phyloP scores from a whole-genome alignment of 1,140 invertebrate species.

The Penaeus indicus region DNA sequence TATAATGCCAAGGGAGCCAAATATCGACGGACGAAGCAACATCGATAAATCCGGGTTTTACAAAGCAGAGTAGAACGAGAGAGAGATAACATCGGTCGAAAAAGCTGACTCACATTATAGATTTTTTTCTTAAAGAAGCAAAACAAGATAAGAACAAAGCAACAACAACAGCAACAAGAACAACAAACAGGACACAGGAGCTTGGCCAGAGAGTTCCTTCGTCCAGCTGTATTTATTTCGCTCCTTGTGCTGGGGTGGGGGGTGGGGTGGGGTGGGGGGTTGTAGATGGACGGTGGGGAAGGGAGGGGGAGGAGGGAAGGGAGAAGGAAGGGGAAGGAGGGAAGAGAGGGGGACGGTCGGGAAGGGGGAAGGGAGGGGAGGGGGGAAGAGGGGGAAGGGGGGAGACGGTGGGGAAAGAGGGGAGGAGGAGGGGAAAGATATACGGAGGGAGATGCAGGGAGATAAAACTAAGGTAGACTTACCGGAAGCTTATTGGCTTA shows the following conservation, averaged over 20 bases:
- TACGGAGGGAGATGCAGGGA: not conserved
- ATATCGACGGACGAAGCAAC: too few relatives aligned
- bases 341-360: not conserved
- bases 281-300: not conserved
- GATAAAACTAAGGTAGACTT: too few relatives aligned
- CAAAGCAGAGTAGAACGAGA: too few relatives aligned
- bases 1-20: too few relatives aligned
- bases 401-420: not conserved
- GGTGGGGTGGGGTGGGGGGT: not conserved
- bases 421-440: not conserved
- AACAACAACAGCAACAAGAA: too few relatives aligned
- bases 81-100: too few relatives aligned
- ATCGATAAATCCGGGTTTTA: too few relatives aligned
- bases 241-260: not conserved
- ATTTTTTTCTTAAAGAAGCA: not conserved
- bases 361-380: not conserved
- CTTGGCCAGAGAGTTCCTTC: not conserved
- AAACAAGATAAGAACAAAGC: not conserved
- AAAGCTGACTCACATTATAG: too few relatives aligned
- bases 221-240: not conserved
- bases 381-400: not conserved
- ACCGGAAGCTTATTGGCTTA: not conserved
- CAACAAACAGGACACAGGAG: not conserved
- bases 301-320: not conserved
- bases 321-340: not conserved